Evolutionary conservation across 2,888 invertebrate genomes (phyloP), one percentile per base, ranked within the genome.

Genomic region (Andrena chrysosceles): DNA sequence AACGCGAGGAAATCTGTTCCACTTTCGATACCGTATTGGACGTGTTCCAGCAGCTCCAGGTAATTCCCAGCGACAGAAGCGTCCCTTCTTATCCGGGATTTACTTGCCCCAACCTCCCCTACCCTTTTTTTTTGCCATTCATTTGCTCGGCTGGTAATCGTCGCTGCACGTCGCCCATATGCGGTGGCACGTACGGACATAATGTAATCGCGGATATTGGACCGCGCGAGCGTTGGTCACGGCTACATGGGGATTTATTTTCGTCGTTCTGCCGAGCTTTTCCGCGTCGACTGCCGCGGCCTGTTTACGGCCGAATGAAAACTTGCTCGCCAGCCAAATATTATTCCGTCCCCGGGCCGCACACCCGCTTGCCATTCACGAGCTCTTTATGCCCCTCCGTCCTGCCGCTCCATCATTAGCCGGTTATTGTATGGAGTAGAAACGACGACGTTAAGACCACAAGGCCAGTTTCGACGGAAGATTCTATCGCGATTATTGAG

Each of bases 261-360:
- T 88, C 70, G 83, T 87, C 87, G 83, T 78, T 62, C 78, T 81
- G 85, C 56, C 81, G 77, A 87, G 90, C 88, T 89, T 90, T 90
- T 89, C 90, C 90, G 89, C 84, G 86, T 83, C 83, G 84, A 75
- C 80, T 82, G 75, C 68, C 73, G 84, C 72, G 81, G 84, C 56
- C 81, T 88, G 87, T 91, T 91, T 90, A 90, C 89, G 89, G 86
- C 85, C 89, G 72, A 87, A 90, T 87, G 88, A 87, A 90, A 91
- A 89, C 89, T 89, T 90, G 81, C 90, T 77, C 89, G 81, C 64
- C 75, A 63, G 85, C 86, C 90, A 89, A 90, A 90, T 88, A 86
- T 89, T 89, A 87, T 89, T 89, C 77, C 83, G 77, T 81, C 70
- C 72, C 66, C 83, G 81, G 70, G 23, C 20, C 52, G 42, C 42